A percentile compares a stretch with the other conserved stretches of the same genome.
Evolutionary conservation across 64 coral and sea anemone species (phyloP).

Genomic region (Dendronephthya gigantea): DNA sequence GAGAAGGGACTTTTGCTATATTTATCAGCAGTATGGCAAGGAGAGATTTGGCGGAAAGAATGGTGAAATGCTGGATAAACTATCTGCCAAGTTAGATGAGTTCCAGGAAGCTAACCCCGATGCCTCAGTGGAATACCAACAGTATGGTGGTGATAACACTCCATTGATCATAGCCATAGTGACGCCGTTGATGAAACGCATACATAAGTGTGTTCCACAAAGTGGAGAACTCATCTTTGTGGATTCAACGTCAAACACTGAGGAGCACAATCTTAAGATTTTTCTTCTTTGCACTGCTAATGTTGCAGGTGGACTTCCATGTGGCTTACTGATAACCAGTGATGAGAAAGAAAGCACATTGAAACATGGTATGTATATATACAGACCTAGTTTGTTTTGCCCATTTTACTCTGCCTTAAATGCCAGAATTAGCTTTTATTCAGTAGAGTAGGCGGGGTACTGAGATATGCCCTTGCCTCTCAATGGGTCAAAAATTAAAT

Average conservation of each 20-base stretch:
- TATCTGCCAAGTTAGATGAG: slow-evolving; percentile 24
- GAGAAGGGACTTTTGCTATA: slow-evolving; percentile 41
- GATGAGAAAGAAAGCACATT: slow-evolving; percentile 21
- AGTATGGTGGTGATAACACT: slow-evolving; percentile 50
- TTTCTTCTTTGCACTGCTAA: slow-evolving; percentile 43
- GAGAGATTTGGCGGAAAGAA: slow-evolving; percentile 25
- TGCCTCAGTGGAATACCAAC: slow-evolving; percentile 48
- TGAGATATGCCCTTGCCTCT: too few relatives aligned
- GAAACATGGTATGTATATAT: neutral
- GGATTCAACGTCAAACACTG: slow-evolving; percentile 42
- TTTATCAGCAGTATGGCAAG: slow-evolving; percentile 39
- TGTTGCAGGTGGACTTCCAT: slow-evolving; percentile 47
- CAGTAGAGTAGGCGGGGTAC: too few relatives aligned
- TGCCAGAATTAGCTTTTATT: too few relatives aligned
- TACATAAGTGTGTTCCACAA: slow-evolving; percentile 40
- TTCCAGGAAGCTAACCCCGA: slow-evolving; percentile 48
- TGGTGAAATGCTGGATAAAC: slow-evolving; percentile 26
- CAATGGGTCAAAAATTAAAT: too few relatives aligned
- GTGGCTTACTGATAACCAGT: slow-evolving; percentile 36
- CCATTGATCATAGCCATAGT: slow-evolving; percentile 51
- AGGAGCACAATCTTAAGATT: slow-evolving; percentile 3
- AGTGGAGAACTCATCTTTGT: slow-evolving; percentile 38
- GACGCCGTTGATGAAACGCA: slow-evolving; percentile 52
- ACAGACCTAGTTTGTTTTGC: too few relatives aligned
- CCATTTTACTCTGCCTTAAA: too few relatives aligned